phyloP scores from a whole-genome alignment of 2,113 vertebrate species.

The Cyprinus carpio region DNA sequence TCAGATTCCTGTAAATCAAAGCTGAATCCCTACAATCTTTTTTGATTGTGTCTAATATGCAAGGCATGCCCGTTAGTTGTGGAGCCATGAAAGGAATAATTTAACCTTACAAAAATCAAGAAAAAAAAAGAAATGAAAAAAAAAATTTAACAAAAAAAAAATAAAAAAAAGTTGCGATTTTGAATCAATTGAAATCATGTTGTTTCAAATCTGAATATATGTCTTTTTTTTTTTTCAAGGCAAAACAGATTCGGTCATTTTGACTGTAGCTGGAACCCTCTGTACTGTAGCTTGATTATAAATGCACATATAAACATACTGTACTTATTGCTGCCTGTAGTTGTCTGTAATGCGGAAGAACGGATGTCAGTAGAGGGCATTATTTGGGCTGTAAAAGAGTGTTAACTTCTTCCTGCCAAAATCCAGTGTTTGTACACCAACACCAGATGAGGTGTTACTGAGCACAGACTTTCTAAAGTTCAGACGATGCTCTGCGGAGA shows the following conservation, averaged over 20 bases:
- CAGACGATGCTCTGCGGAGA: background rate
- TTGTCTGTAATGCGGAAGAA: background rate
- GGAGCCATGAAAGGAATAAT: background rate
- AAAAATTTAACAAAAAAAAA: no score
- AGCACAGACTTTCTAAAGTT: background rate
- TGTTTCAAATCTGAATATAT: background rate
- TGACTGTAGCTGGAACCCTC: background rate
- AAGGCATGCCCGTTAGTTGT: no score
- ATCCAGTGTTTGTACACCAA: conserved; percentile 13
- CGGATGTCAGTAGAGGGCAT: background rate
- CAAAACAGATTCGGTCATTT: background rate
- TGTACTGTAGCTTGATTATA: background rate
- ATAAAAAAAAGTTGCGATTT: no score
- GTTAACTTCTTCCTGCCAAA: background rate
- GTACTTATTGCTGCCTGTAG: background rate
- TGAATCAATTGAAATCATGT: no score
- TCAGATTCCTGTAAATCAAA: no score
- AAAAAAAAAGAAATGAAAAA: no score
- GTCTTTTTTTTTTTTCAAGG: background rate
- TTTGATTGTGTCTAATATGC: no score
- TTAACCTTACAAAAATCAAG: background rate
- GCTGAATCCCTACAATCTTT: no score
- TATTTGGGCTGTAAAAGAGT: background rate
- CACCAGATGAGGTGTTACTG: background rate
- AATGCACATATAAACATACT: background rate